These are phyloP conservation scores for Archocentrus centrarchus DNA, from an alignment of 2,113 vertebrate species.

Conservation along the genomic window DNA sequence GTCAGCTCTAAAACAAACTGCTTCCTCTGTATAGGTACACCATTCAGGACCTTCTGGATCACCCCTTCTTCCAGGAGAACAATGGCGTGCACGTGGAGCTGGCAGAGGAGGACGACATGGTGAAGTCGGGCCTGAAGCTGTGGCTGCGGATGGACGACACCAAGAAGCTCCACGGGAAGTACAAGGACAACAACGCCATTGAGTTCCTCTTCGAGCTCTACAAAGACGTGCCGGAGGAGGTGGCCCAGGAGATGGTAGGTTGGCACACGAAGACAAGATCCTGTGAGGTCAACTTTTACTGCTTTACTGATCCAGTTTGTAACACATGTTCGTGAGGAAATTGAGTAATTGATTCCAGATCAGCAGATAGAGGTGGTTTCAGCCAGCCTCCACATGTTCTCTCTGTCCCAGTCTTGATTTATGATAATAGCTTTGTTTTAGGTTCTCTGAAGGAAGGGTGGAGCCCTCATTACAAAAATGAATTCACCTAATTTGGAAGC, in stretches of 20 bases:
- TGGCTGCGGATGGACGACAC: constrained; percentile 96
- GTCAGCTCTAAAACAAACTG: background rate
- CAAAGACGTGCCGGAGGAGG: constrained; percentile 93
- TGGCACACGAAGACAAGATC: background rate
- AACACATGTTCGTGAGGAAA: constrained; percentile 42
- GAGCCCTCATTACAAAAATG: background rate
- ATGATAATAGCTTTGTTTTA: constrained; percentile 1
- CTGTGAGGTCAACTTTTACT: background rate
- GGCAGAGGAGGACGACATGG: constrained; percentile 91
- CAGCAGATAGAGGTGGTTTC: constrained; percentile 8
- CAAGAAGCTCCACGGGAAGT: constrained; percentile 91
- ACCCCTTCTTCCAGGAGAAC: constrained; percentile 96
- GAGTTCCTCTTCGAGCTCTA: constrained; percentile 96
- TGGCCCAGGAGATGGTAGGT: constrained; percentile 96
- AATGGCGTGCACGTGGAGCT: constrained; percentile 93
- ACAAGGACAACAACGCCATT: constrained; percentile 97
- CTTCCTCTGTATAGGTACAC: constrained; percentile 84
- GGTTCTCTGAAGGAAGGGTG: background rate
- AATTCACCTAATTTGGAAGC: background rate
- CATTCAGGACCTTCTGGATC: constrained; percentile 94
- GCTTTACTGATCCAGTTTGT: constrained; percentile 9
- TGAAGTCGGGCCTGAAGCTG: constrained; percentile 91
- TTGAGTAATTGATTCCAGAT: constrained; percentile 46
- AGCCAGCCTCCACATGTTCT: background rate
- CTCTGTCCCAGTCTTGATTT: constrained; percentile 7